Base-by-base conservation (phyloP, 2,888 invertebrate species). In the Pheosia gnoma region DNA sequence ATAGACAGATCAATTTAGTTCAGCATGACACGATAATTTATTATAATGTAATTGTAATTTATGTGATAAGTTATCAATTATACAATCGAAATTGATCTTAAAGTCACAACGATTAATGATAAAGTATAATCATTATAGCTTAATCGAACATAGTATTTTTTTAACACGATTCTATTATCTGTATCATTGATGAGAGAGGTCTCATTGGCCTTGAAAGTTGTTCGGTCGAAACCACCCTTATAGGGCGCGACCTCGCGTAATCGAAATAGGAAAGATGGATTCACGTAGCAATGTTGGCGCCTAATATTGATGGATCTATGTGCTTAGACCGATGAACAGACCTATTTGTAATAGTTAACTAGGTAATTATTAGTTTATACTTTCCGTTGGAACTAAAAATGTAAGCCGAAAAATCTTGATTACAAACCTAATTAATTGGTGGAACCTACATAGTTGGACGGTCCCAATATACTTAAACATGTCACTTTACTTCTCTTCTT, bases 241-340 rank as follows among this genome's bases (percentile, higher is more conserved):
- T 25, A 68, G 61, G 13, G 60, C 64, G 60, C 68, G 61, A 71
- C 67, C 72, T 75, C 71, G 59, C 65, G 71, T 81, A 80, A 81
- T 81, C 80, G 78, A 76, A 81, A 82, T 80, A 72, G 73, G 70
- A 68, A 67, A 72, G 65, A 71, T 73, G 72, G 69, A 62, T 75
- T 68, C 61, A 62, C 65, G 60, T 63, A 66, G 61, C 67, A 43
- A 52, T 65, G 65, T 57, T 61, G 55, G 58, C 62, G 47, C 74
- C 74, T 76, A 74, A 65, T 67, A 74, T 63, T 58, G 65, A 58
- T 63, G 66, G 59, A 60, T 65, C 66, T 62, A 67, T 61, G 55
- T 45, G 54, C 51, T 25, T 25, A 51, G 25, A 51, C 25, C 25
- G 25, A 53, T 53, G 9, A 37, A 47, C 47, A 11, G 11, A 36